Base-by-base conservation (phyloP, 2,797 vertebrate genomes). In the Melanotaenia nigrans region DNA sequence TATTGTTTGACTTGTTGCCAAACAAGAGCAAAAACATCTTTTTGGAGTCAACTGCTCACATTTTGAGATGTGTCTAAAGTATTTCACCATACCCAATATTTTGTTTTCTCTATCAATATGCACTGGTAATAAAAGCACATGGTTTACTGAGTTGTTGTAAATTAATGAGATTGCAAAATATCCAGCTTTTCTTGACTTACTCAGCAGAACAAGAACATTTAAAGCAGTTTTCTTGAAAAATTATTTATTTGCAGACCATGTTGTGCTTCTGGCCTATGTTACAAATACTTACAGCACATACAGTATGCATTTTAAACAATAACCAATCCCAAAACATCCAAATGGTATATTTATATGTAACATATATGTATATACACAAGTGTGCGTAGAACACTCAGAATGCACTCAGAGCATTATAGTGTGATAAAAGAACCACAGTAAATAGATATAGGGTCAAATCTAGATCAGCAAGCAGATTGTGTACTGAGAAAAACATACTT, bases 51-150 rank as follows among this genome's bases (percentile, higher is more conserved):
- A 24, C 61, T 56, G 85, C 73, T 89, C 63, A 54, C 45, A 74
- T 88, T 84, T 68, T 71, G 24, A 78, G 61, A 78, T 60, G 51
- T 83, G 56, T 87, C 82, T 65, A 45, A 85, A 79, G 67, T 77
- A 71, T 90, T 82, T 85, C 69, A 83, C n/a, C 61, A 62, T 35
- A 45, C 16, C 53, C 70, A 22, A 55, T 35, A 61, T 74, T 82
- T 70, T 81, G 79, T 85, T 92, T 90, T 91, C 86, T 93, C 82
- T 91, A 85, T 92, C 68, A 91, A 93, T 93, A 94, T 92, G 91
- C 93, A 95, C 92, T 93, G 92, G 91, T 94, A 95, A 94, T 95
- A 95, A 95, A 95, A 95, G 94, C 94, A 95, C 94, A 95, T 92
- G 85, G 85, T 93, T 94, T 93, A 92, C 85, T 73, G 77, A 90